phyloP scores from a whole-genome alignment of 2,888 invertebrate species.

The Ochropleura leucogaster region DNA sequence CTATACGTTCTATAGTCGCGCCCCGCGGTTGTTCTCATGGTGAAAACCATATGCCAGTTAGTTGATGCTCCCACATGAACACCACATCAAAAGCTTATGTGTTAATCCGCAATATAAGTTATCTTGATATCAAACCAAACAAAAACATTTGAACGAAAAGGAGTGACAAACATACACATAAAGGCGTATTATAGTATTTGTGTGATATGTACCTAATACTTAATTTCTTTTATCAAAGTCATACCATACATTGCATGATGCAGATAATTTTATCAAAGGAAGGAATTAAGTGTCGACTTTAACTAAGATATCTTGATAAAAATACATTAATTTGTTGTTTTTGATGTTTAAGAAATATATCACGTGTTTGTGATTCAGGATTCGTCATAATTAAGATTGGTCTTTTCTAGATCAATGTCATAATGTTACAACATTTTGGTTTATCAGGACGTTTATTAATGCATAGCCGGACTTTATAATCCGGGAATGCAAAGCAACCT shows the following conservation, averaged over 20 bases:
- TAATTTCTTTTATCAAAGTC: conserved; percentile 11
- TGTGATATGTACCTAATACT: no score
- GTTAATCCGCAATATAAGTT: no score
- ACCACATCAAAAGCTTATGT: no score
- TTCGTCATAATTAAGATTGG: not conserved
- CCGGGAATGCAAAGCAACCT: not conserved
- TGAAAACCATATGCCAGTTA: no score
- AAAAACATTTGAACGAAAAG: no score
- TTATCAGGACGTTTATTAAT: not conserved
- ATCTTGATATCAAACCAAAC: no score
- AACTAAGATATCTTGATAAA: not conserved
- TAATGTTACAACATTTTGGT: not conserved
- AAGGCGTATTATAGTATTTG: no score
- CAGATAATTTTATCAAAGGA: conserved; percentile 4
- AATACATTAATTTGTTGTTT: not conserved
- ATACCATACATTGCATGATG: conserved; percentile 10
- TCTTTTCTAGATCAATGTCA: not conserved
- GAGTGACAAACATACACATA: no score
- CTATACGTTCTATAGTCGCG: no score
- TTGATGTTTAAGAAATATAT: conserved; percentile 5
- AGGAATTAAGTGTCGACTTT: conserved; percentile 4
- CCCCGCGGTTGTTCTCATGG: no score
- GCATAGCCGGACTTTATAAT: not conserved
- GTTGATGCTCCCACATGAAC: no score
- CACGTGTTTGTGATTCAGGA: not conserved